Conservation (phyloP, 2,888 invertebrate genomes). For the Agriopis marginaria region DNA sequence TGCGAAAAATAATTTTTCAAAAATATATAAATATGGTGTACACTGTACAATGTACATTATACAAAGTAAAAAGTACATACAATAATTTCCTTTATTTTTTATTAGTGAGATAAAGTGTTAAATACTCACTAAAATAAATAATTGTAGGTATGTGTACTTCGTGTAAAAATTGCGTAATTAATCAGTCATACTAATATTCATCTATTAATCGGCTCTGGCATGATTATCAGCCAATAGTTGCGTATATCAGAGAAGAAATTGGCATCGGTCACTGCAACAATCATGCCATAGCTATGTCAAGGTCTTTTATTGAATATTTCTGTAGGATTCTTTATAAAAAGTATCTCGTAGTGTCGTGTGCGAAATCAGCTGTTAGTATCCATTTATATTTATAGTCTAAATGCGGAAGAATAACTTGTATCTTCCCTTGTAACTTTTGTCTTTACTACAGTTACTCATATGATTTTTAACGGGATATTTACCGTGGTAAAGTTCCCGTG, state of each 20-base stretch:
- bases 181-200: slow-evolving; percentile 44
- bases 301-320: slow-evolving; percentile 40
- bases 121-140: neutral
- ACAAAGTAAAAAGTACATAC: too few relatives aligned
- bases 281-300: slow-evolving; percentile 54
- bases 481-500: too few relatives aligned
- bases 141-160: neutral
- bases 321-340: slow-evolving; percentile 17
- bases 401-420: too few relatives aligned
- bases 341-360: slow-evolving; percentile 7
- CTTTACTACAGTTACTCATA: too few relatives aligned
- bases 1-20: too few relatives aligned
- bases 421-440: too few relatives aligned
- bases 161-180: slow-evolving; percentile 43
- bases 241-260: slow-evolving; percentile 51
- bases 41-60: too few relatives aligned
- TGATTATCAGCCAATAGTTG: slow-evolving; percentile 52
- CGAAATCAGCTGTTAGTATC: slow-evolving; percentile 5
- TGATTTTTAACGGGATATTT: too few relatives aligned
- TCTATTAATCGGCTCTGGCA: slow-evolving; percentile 55
- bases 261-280: slow-evolving; percentile 51
- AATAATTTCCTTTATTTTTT: too few relatives aligned
- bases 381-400: neutral
- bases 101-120: too few relatives aligned
- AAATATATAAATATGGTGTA: too few relatives aligned